Evolutionary conservation across 1,140 invertebrate genomes (phyloP).

Genomic region (Yoshiicerus persimilis): DNA sequence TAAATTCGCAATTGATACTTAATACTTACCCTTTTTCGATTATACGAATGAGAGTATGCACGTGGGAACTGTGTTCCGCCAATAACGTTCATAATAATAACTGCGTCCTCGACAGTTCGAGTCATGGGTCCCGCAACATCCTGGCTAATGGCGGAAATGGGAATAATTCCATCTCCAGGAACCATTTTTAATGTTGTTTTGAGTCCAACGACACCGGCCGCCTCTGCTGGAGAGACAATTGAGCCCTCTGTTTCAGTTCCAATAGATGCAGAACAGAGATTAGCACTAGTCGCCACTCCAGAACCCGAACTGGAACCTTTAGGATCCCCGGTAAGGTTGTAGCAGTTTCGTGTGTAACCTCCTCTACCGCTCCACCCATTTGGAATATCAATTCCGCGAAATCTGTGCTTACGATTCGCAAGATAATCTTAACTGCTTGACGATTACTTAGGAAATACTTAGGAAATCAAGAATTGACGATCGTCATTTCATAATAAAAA

Average conservation of each 20-base stretch:
- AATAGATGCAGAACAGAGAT: conserved; percentile 12
- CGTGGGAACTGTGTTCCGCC: no score
- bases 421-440: no score
- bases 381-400: conserved; percentile 24
- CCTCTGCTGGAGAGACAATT: background rate
- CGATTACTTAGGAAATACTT: no score
- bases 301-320: conserved; percentile 34
- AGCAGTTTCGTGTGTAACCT: conserved; percentile 19
- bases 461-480: no score
- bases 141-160: conserved; percentile 15
- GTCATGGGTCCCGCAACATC: background rate
- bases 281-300: conserved; percentile 25
- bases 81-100: background rate
- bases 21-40: no score
- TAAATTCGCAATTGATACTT: no score
- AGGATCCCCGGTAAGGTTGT: background rate
- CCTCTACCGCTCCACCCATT: conserved; percentile 38
- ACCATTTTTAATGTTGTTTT: conserved; percentile 18
- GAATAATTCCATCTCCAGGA: conserved; percentile 27
- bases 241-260: conserved; percentile 42
- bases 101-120: background rate
- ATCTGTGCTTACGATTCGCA: no score
- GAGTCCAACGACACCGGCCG: background rate
- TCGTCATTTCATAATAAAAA: no score
- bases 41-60: no score